Evolutionary conservation across 2,113 vertebrate species (phyloP).

Genomic region (Rhynchopsitta pachyrhyncha): DNA sequence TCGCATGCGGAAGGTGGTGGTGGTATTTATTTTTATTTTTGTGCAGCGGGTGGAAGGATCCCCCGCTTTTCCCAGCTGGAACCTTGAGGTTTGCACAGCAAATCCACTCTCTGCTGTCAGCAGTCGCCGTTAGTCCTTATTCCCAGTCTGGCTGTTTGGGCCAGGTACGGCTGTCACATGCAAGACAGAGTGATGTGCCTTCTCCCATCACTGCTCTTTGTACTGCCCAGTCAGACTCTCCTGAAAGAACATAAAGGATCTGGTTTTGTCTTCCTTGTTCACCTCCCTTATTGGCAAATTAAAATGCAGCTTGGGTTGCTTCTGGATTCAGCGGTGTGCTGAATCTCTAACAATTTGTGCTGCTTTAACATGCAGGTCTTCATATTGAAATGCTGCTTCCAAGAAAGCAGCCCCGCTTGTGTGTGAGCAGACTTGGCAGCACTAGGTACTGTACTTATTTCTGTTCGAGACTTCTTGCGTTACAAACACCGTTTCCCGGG

Average conservation of each 20-base stretch:
- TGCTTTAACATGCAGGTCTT: not conserved
- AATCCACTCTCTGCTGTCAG: not conserved
- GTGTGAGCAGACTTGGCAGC: not conserved
- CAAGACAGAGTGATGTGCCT: not conserved
- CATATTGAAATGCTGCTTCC: rapidly evolving
- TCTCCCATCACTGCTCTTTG: not conserved
- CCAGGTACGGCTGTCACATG: not conserved
- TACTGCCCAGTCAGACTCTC: not conserved
- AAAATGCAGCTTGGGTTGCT: not conserved
- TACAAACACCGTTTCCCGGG: not conserved
- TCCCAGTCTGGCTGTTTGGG: not conserved
- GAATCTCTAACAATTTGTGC: rapidly evolving
- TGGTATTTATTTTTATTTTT: conserved; percentile 20
- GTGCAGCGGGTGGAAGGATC: conserved; percentile 16
- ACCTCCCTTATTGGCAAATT: not conserved
- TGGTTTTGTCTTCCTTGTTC: not conserved
- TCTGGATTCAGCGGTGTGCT: not conserved
- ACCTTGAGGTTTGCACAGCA: conserved; percentile 5
- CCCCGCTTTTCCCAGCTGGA: conserved; percentile 24
- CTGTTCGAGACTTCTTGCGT: not conserved
- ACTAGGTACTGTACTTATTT: not conserved
- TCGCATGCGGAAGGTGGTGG: conserved; percentile 43
- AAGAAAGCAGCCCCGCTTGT: not conserved
- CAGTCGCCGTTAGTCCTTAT: not conserved
- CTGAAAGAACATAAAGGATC: not conserved